Evolutionary conservation across 2,797 vertebrate genomes (phyloP), one percentile per base, ranked within the genome.

Genomic region (Paguma larvata): DNA sequence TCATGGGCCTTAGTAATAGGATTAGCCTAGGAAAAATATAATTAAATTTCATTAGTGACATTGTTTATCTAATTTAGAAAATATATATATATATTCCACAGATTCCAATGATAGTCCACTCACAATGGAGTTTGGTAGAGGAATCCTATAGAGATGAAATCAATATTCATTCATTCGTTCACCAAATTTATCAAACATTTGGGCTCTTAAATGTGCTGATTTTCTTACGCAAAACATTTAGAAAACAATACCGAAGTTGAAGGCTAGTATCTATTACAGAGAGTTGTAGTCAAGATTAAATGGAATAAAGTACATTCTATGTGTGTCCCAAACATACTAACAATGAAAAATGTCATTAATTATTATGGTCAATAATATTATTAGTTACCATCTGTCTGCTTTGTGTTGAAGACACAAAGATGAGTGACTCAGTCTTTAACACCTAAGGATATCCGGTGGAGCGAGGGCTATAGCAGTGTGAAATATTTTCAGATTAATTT

Each of bases 401-500:
- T 94, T 77, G 2, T 65, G 10, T 62, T 87, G 13, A 53, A 89
- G 14, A 53, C 12, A 51, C 15, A 56, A 16, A 78, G 18, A 32
- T 73, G 21, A 89, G 2, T 7, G 46, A 48, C 59, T 30, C 21
- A 13, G 3, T 15, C 32, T 53, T 88, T 70, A 67, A 51, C 2
- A 48, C 3, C 30, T 51, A 3, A 7, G 80, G 6, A 11, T 67
- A 78, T 25, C 38, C 68, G 72, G 16, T 9, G 32, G 34, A 83
- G 14, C 16, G 78, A 91, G 27, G 1, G 3, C 12, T 82, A 11
- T 27, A 5, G 48, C 23, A 77, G 48, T 53, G 23, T 70, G 32
- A 93, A 95, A 30, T 78, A 56, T 27, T 92, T 90, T 83, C 56
- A 70, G 65, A 32, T 6, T 59, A 82, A 63, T 34, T 78, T 86